phyloP scores from a whole-genome alignment of 2,113 vertebrate genomes.

The Periophthalmus modestus region DNA sequence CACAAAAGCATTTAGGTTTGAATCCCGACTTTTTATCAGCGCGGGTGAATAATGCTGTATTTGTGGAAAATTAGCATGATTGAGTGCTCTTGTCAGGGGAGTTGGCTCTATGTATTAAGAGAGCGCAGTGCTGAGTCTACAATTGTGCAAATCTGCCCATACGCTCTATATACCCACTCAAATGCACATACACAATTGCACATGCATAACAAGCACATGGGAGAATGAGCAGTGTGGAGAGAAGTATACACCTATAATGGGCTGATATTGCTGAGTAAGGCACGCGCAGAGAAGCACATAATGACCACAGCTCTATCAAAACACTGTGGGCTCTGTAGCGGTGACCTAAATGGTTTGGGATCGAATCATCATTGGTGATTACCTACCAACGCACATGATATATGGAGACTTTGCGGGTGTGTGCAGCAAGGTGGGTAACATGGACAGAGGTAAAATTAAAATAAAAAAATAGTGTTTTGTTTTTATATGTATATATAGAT shows the following conservation, averaged over 20 bases:
- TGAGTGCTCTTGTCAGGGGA: slow-evolving; percentile 63
- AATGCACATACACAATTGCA: slow-evolving; percentile 36
- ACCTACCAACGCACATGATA: slow-evolving; percentile 54
- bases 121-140: slow-evolving; percentile 61
- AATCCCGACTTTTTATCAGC: slow-evolving; percentile 36
- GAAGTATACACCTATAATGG: slow-evolving; percentile 62
- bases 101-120: slow-evolving; percentile 49
- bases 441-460: too few species aligned
- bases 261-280: slow-evolving; percentile 71
- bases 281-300: slow-evolving; percentile 34
- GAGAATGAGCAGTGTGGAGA: slow-evolving; percentile 30
- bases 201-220: slow-evolving; percentile 30
- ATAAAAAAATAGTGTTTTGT: not conserved
- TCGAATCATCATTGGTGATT: slow-evolving; percentile 67
- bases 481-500: too few species aligned
- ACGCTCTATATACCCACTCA: slow-evolving; percentile 18
- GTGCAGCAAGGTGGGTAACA: not conserved
- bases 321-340: slow-evolving; percentile 22
- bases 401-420: slow-evolving; percentile 37
- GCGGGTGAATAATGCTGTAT: slow-evolving; percentile 60
- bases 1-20: slow-evolving; percentile 42
- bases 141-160: slow-evolving; percentile 51
- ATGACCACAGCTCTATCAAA: slow-evolving; percentile 62
- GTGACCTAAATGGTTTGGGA: slow-evolving; percentile 61
- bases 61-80: slow-evolving; percentile 64